Evolutionary conservation across 2,797 vertebrate species (phyloP).

Genomic region (Eulemur rubriventer): DNA sequence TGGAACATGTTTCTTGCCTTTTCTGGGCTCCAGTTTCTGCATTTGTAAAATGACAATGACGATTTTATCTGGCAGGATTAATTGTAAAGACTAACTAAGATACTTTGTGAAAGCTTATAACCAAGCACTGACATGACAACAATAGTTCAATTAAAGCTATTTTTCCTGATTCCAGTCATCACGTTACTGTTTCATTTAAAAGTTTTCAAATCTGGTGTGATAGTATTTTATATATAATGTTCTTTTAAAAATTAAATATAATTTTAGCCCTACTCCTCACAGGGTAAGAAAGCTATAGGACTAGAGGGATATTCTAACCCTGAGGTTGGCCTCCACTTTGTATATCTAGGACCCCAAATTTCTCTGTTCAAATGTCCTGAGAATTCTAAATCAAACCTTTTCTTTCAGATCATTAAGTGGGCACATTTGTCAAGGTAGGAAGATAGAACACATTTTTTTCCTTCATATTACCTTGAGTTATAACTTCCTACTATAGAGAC

Average conservation of each 20-base stretch:
- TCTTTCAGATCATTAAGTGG: neutral
- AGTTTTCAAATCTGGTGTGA: neutral
- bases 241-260: slow-evolving; percentile 5
- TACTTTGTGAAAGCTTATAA: neutral
- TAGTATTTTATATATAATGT: neutral
- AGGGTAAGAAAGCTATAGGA: neutral
- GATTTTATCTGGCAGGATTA: neutral
- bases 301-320: neutral
- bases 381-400: neutral
- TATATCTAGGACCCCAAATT: neutral
- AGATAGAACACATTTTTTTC: neutral
- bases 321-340: neutral
- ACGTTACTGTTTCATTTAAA: slow-evolving; percentile 5
- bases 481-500: neutral
- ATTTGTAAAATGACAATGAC: neutral
- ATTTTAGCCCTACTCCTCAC: neutral
- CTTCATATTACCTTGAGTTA: neutral
- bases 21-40: neutral
- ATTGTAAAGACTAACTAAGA: neutral
- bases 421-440: neutral
- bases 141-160: neutral
- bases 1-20: neutral
- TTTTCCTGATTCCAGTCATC: neutral
- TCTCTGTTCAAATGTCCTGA: neutral
- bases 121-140: neutral